phyloP scores from a whole-genome alignment of 2,888 invertebrate species.

The Ichneumoninae sp. region DNA sequence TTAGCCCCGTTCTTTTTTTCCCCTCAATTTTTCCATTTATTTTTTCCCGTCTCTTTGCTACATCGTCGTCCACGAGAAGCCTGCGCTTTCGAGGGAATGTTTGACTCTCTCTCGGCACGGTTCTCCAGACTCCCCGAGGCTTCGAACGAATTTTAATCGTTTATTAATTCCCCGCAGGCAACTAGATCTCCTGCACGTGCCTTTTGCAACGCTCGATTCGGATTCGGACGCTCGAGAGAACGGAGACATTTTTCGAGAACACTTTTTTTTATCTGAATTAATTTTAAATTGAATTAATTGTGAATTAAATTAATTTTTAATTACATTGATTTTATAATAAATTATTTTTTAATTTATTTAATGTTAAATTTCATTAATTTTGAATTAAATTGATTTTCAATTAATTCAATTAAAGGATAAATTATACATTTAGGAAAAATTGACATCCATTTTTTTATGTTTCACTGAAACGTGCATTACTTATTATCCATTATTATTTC shows the following conservation, averaged over 20 bases:
- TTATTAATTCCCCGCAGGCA: conserved; percentile 20
- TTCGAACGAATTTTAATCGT: conserved; percentile 46
- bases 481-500: no score
- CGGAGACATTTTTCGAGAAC: conserved; percentile 2
- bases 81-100: conserved; percentile 27
- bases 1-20: conserved; percentile 68
- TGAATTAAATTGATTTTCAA: no score
- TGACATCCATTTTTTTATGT: no score
- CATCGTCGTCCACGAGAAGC: conserved; percentile 30
- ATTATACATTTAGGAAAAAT: no score
- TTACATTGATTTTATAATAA: no score
- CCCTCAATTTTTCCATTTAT: conserved; percentile 37
- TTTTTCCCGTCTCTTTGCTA: conserved; percentile 18
- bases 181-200: not conserved
- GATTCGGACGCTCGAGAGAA: not conserved
- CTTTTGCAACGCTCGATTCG: conserved; percentile 29
- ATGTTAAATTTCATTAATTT: no score
- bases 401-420: no score
- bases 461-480: no score
- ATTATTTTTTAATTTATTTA: no score
- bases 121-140: conserved; percentile 26
- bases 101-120: conserved; percentile 5
- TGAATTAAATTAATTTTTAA: no score
- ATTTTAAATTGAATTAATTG: no score
- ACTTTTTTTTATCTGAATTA: not conserved